These are phyloP conservation scores for Lycocorax pyrrhopterus DNA, from an alignment of 2,113 vertebrate species.

Conservation along the genomic window DNA sequence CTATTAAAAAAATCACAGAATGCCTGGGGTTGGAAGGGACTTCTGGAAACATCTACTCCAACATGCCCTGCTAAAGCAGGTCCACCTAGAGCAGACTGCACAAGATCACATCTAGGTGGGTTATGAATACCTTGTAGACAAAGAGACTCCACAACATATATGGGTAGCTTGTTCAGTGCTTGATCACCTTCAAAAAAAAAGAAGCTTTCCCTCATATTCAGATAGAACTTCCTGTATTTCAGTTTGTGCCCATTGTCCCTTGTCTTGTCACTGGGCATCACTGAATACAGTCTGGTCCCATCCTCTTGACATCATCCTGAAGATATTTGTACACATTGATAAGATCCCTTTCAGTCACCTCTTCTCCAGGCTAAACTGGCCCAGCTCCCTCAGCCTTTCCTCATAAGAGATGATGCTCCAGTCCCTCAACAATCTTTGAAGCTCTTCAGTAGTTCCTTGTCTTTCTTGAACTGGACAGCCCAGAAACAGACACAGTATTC, in stretches of 20 bases:
- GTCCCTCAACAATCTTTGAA: not conserved
- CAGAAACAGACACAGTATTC: not conserved
- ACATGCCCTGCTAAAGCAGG: not conserved
- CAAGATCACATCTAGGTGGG: not conserved
- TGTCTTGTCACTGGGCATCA: fast-evolving
- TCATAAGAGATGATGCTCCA: not conserved
- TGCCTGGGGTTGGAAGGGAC: not conserved
- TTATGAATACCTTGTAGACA: not conserved
- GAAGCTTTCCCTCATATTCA: no score
- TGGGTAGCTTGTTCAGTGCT: not conserved
- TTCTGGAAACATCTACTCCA: not conserved
- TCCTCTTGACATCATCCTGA: not conserved
- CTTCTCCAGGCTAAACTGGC: not conserved
- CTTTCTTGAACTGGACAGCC: not conserved
- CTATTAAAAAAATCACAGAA: not conserved
- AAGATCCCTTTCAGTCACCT: no score
- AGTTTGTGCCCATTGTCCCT: not conserved
- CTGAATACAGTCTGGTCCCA: not conserved
- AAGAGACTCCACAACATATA: not conserved
- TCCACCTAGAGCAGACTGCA: not conserved
- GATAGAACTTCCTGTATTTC: not conserved
- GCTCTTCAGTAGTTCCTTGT: not conserved
- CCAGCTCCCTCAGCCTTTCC: not conserved
- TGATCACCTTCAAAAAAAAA: not conserved
- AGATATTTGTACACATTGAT: no score